Evolutionary conservation across 2,888 invertebrate genomes (phyloP), one percentile per base, ranked within the genome.

Genomic region (Aspidiotus destructor): DNA sequence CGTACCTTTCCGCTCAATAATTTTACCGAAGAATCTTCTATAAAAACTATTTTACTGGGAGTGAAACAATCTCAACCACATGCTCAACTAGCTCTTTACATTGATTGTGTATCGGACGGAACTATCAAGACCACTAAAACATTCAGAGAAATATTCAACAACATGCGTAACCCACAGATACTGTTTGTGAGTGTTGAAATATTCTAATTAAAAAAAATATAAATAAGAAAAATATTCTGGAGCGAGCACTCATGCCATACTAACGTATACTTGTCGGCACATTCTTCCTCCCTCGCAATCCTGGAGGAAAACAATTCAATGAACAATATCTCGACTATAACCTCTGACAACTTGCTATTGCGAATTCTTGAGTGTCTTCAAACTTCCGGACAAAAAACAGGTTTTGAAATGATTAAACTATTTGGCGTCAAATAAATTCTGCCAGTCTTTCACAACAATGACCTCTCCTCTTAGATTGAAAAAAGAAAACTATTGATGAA

Each of bases 71-170:
- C 75, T 28, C 79, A 81, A 71, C 82, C 83, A 0, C 80, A 82
- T 1, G 82, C 82, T 3, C 81, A 81, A 72, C 81, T 86, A 17
- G 83, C 84, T 72, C 77, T 89, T 41, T 83, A 83, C 73, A 80
- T 85, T 6, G 85, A 86, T 73, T 88, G 88, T 75, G 79, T 80
- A 41, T 79, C 82, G 1, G 81, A 85, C 70, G 87, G 86, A 53
- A 82, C 82, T 77, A 82, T 87, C 40, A 77, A 81, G 9, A 81
- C 85, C 74, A 81, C 83, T 8, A 81, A 80, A 72, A 78, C 81
- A 61, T 80, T 82, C 75, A 81, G 82, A 71, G 83, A 85, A 72
- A 80, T 84, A 77, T 79, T 82, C 73, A 77, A 79, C 62, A 79
- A 82, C 73, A 80, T 84, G 78, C 78, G 77, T 16, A 78, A 78